Conservation (phyloP, 2,888 invertebrate species). For the Norana najaformis region DNA sequence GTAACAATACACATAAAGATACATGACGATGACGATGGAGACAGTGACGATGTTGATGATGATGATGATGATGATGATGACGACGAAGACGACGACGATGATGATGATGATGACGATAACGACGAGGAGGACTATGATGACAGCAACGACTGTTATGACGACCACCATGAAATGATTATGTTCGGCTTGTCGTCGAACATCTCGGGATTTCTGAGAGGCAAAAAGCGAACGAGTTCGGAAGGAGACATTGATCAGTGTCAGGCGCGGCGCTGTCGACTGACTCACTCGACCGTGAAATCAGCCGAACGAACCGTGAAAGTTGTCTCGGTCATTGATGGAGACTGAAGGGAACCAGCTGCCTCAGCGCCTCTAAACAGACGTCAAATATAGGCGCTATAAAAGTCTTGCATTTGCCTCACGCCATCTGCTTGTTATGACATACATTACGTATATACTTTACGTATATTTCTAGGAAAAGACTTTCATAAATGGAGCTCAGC, state of each 20-base stretch:
- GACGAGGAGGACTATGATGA: too few species aligned
- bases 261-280: neutral
- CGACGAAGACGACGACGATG: too few species aligned
- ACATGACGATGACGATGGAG: neutral
- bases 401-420: neutral
- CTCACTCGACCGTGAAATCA: neutral
- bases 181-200: neutral
- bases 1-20: too few species aligned
- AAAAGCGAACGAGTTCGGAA: neutral
- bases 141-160: too few species aligned
- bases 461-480: slow-evolving; percentile 25
- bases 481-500: slow-evolving; percentile 19
- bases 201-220: neutral
- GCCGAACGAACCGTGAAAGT: neutral
- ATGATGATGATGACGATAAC: too few species aligned
- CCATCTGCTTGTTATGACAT: neutral
- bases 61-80: neutral
- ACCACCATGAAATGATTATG: neutral
- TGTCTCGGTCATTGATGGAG: neutral
- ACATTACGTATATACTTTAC: neutral
- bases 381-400: neutral
- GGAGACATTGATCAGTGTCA: neutral
- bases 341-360: neutral
- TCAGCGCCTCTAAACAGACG: neutral
- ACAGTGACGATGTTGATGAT: neutral